Evolutionary conservation across 2,888 invertebrate genomes (phyloP), one percentile per base, ranked within the genome.

Genomic region (Pseudococcus longispinus): DNA sequence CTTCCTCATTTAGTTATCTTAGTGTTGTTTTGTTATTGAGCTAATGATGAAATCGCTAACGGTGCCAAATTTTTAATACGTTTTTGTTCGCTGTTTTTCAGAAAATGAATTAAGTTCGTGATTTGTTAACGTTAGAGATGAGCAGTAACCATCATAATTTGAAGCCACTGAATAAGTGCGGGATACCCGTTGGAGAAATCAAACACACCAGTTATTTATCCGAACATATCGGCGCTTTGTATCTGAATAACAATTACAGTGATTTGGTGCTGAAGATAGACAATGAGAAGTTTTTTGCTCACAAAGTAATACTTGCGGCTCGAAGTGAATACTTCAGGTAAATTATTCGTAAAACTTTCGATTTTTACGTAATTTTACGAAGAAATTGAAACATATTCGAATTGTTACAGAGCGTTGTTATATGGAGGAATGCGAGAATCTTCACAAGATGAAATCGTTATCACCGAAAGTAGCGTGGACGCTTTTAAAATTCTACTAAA

Each of bases 301-400:
- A 96, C 89, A 94, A 94, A 91, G 94, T 98, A 6, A 96, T 99
- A 89, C 92, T 99, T 87, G 99, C 99, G 0, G 96, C 98, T 42
- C 93, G 99, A 89, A 98, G 98, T 90, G 96, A 98, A 90, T 99
- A 98, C 92, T 99, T 99, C 91, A 93, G 98, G 91, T 98, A 95
- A 13, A 91, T 95, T 55, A 85, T 4, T 80, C 23, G 46, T 44
- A 20, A 9, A 37, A 6, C 2, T 42, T 32, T 18, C 20, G 15
- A n/a, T 1, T 70, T n/a, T 37, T 11, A 60, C 11, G 15, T 23
- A 8, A 23, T 9, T 51, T 51, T 23, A 20, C 60, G 9, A 23
- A 23, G 60, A 23, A 23, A 23, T 20, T 60, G n/a, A 18, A 55
- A 55, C 55, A 65, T 44, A 65, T 51, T 32, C 23, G 42, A 23